Evolutionary conservation across 2,888 invertebrate genomes (phyloP).

Genomic region (Caenorhabditis uteleia): DNA sequence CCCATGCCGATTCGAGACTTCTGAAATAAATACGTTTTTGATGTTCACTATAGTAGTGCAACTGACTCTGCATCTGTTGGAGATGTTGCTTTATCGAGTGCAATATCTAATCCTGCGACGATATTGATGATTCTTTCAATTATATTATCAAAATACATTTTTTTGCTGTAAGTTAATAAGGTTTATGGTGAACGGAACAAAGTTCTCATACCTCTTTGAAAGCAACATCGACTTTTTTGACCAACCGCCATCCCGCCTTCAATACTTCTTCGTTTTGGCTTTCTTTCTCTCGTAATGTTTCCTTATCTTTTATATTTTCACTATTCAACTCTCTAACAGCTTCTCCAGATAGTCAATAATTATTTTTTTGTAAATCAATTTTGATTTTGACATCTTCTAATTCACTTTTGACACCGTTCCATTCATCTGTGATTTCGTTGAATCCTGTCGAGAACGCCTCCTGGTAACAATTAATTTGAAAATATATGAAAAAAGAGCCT

Average conservation of each 20-base stretch:
- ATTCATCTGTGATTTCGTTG: background rate
- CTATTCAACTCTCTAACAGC: slow-evolving; percentile 19
- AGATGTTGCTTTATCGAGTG: background rate
- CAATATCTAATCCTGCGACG: background rate
- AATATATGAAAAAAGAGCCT: background rate
- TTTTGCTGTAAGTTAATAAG: background rate
- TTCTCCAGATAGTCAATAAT: slow-evolving; percentile 25
- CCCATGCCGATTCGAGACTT: background rate
- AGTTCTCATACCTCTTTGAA: background rate
- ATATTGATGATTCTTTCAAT: background rate
- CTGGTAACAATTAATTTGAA: background rate
- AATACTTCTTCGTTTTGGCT: background rate
- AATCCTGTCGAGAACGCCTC: background rate
- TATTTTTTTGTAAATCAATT: slow-evolving; percentile 15
- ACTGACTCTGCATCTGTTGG: background rate
- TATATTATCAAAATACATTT: background rate
- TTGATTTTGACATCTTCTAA: slow-evolving; percentile 8
- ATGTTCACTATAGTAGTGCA: no score
- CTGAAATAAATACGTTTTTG: no score
- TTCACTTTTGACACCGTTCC: background rate
- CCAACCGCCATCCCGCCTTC: background rate
- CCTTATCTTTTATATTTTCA: slow-evolving; percentile 8
- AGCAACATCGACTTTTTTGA: background rate
- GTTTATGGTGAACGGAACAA: background rate
- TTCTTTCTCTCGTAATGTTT: background rate